A percentile compares a stretch with the other conserved stretches of the same genome.
phyloP scores from a whole-genome alignment of 2,113 vertebrate species.

The Coregonus clupeaformis region DNA sequence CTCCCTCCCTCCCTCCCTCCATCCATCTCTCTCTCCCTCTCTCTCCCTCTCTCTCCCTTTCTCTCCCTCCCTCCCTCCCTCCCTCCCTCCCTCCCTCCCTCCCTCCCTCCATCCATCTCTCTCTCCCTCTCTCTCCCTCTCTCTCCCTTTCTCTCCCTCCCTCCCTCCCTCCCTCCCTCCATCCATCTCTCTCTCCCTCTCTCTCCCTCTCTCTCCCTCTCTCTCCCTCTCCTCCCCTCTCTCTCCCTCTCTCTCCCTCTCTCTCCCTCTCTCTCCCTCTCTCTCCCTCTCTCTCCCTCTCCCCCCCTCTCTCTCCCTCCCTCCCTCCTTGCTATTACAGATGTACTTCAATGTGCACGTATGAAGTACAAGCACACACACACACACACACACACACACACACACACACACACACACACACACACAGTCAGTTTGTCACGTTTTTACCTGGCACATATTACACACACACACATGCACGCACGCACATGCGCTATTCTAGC shows the following conservation, averaged over 20 bases:
- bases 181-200: neutral
- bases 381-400: neutral
- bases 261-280: too few relatives aligned
- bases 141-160: too few relatives aligned
- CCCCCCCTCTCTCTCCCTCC: too few relatives aligned
- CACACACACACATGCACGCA: neutral
- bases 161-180: too few relatives aligned
- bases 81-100: conserved; percentile 51
- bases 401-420: conserved; percentile 2
- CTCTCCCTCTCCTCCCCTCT: conserved; percentile 49
- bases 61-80: conserved; percentile 30
- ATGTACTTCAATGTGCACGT: neutral
- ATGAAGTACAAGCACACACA: neutral
- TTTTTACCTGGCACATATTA: neutral
- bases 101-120: too few relatives aligned
- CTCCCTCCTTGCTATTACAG: neutral
- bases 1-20: too few relatives aligned
- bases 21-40: neutral
- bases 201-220: conserved; percentile 27
- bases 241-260: too few relatives aligned
- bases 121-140: too few relatives aligned
- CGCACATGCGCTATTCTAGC: neutral
- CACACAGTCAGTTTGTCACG: neutral
- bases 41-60: neutral
- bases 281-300: too few relatives aligned